Conservation (phyloP, 1,140 invertebrate genomes). For the Lamellibrachia luymesi region DNA sequence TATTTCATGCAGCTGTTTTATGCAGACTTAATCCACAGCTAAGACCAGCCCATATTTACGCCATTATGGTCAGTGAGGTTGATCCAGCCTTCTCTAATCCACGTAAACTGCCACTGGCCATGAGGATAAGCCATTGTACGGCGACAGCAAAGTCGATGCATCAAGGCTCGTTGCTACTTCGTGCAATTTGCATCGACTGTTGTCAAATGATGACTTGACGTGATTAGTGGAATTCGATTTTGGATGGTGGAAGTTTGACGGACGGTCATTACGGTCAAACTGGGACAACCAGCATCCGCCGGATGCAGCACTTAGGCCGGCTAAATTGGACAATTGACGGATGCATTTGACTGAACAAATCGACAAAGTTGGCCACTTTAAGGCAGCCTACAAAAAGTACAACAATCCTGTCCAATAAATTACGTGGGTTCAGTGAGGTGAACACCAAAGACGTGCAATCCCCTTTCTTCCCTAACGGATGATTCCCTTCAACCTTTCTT, state of each 20-base stretch:
- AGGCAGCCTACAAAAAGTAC: not conserved
- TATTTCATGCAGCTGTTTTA: not conserved
- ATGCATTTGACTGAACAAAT: not conserved
- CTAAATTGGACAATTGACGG: not conserved
- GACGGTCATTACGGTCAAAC: not conserved
- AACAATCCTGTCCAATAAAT: not conserved
- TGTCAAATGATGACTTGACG: not conserved
- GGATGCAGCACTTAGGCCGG: not conserved
- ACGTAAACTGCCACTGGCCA: not conserved
- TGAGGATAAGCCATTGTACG: not conserved
- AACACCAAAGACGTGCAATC: not conserved
- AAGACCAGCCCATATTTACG: not conserved
- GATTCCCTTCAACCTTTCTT: too few relatives aligned
- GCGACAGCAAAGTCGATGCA: not conserved
- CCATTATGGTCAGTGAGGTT: not conserved
- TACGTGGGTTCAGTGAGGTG: not conserved
- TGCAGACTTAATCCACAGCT: not conserved
- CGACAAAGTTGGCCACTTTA: not conserved
- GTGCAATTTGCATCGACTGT: not conserved
- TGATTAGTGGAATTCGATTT: constrained; percentile 5
- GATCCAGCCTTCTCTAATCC: not conserved
- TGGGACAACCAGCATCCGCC: not conserved
- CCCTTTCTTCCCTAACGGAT: not conserved
- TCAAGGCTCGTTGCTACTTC: not conserved
- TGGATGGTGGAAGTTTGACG: not conserved